Evolutionary conservation across 2,797 vertebrate genomes (phyloP).

Genomic region (Harpagifer antarcticus): DNA sequence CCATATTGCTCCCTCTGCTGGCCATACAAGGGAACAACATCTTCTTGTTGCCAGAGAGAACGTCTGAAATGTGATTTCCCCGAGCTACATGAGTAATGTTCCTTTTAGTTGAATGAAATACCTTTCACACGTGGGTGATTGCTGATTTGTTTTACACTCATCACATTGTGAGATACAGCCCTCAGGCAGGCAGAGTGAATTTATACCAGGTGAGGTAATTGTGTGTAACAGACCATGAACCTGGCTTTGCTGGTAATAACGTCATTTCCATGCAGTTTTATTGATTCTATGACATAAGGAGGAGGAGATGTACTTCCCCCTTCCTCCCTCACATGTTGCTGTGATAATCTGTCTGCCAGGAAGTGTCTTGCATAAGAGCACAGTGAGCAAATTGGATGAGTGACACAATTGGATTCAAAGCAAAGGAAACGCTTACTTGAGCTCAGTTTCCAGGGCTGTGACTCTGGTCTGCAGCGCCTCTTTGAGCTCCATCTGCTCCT

Average conservation of each 20-base stretch:
- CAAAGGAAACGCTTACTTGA: constrained; percentile 82
- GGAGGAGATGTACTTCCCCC: constrained; percentile 7
- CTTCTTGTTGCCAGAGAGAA: not conserved
- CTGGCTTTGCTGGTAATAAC: not conserved
- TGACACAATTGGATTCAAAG: not conserved
- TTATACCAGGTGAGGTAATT: constrained; percentile 34
- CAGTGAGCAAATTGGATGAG: constrained; percentile 30
- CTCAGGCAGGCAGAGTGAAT: constrained; percentile 34
- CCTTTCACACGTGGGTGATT: constrained; percentile 29
- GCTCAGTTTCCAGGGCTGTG: constrained; percentile 90
- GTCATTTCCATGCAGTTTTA: constrained; percentile 34
- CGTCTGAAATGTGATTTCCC: constrained; percentile 41
- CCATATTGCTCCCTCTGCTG: constrained; percentile 67
- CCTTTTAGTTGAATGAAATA: constrained; percentile 48
- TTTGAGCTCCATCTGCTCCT: constrained; percentile 93
- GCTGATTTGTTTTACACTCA: constrained; percentile 34
- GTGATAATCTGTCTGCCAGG: constrained; percentile 31
- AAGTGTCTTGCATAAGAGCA: constrained; percentile 37
- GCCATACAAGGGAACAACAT: constrained; percentile 17
- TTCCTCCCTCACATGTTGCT: not conserved
- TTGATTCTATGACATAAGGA: constrained; percentile 15
- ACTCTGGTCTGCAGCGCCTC: constrained; percentile 91
- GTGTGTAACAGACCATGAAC: constrained; percentile 44
- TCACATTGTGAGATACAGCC: constrained; percentile 43
- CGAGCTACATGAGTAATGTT: constrained; percentile 39